Evolutionary conservation across 2,888 invertebrate species (phyloP), one percentile per base, ranked within the genome.

Genomic region (Andrena haemorrhoa): DNA sequence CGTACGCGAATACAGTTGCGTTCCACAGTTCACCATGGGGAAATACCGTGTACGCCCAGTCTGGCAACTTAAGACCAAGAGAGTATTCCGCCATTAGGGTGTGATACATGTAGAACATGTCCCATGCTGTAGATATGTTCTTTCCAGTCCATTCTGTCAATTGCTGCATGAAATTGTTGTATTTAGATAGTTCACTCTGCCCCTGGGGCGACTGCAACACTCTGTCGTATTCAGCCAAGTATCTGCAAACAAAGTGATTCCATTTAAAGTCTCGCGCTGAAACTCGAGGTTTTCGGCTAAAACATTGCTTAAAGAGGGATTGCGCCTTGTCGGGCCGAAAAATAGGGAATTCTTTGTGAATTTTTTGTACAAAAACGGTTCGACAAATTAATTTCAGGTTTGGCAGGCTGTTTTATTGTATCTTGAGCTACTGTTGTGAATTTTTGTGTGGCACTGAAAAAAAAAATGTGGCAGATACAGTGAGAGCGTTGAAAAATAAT

Each of bases 31-130:
- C 94, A 92, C 95, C 94, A 76, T 95, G 94, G 4, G 91, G 89
- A 20, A 88, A 90, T 1, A 95, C 94, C 56, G 94, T 93, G 83
- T 94, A 94, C 1, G 94, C 94, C 95, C 95, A 95, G 89, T 95
- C 94, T 8, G 95, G 95, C 90, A 95, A 94, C 1, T 94, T 92
- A 82, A 95, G 94, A 92, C 95, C 95, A 72, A 95, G 94, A 63
- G 95, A 94, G 47, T 94, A 94, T 94, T 95, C 89, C 1, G 94
- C 91, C 82, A 87, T 86, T 1, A 94, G 78, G 2, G 93, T 88
- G 16, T 90, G 89, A 65, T 90, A 90, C 0, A 92, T 12, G 10
- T 81, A 56, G 35, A 82, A 90, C 33, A 89, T 33, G 6, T 90
- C 89, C 7, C 29, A 20, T 0, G 80, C 31, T 0, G 53, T 84